Evolutionary conservation across 2,113 vertebrate species (phyloP), one percentile per base, ranked within the genome.

Genomic region (Anser brachyrhynchus): DNA sequence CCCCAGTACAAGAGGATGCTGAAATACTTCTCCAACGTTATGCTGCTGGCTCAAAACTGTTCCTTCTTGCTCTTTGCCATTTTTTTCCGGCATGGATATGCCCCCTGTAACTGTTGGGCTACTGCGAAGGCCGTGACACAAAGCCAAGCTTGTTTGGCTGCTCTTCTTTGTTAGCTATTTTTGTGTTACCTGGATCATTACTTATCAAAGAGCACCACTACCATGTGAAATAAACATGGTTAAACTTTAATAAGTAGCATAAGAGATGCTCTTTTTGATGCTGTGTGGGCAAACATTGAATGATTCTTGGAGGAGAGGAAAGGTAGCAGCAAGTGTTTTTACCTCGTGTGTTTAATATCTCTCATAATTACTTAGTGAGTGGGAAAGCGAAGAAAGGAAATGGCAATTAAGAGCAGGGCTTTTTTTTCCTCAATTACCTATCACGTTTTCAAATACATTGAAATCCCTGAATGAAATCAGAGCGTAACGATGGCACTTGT

Each of bases 161-260:
- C 46, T 49, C 46, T 85, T 41, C 64, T 85, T 87, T 91, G 71
- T 79, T 83, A 89, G 91, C 86, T 96, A 67, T 96, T 95, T 97
- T 96, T 94, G 87, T 84, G 82, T 87, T 87, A 95, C 92, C 96
- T 92, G 84, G 37, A 58, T 96, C 67, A 26, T 92, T 91, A 73
- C 74, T 55, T 89, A 77, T 83, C 92, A 93, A 91, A 96, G 91
- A 89, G 43, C 3, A 2, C 41, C 54, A 66, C 74, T 87, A 21
- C 58, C 3, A 2, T 90, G 95, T 79, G 74, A 89, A 93, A 92
- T 95, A 92, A 97, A 89, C 81, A 64, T 49, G 44, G 73, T 97
- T 92, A 95, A 96, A 96, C 81, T 85, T 95, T 93, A 91, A 95
- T 92, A 95, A 94, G 82, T 35, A 67, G 55, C 69, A 39, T n/a